These are phyloP conservation scores for Petrolisthes manimaculis DNA, from an alignment of 2,888 invertebrate genomes.

Conservation along the genomic window DNA sequence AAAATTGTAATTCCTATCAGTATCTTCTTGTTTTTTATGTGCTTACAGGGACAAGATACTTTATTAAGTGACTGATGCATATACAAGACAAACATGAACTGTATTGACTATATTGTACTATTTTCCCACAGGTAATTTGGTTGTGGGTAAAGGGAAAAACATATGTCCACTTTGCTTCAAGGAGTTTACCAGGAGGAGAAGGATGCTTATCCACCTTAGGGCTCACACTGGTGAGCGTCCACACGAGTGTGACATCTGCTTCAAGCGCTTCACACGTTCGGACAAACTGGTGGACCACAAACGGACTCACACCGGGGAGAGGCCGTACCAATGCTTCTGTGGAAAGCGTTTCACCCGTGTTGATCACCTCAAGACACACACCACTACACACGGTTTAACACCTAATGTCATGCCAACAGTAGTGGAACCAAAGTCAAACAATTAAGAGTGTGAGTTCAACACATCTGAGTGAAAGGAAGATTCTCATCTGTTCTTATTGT, in stretches of 20 bases:
- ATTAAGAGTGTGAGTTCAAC: neutral
- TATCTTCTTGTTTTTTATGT: too few species aligned
- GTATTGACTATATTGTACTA: too few species aligned
- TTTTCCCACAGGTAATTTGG: too few species aligned
- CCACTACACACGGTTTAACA: neutral
- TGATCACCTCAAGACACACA: neutral
- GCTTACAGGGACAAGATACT: too few species aligned
- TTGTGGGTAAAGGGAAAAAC: too few species aligned
- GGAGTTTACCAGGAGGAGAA: neutral
- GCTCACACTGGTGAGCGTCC: neutral
- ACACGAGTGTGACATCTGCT: neutral
- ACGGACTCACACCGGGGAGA: neutral
- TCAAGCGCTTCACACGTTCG: neutral
- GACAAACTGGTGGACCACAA: neutral
- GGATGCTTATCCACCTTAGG: neutral
- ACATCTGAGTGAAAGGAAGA: neutral
- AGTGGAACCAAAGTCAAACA: too few species aligned
- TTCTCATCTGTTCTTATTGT: constrained; percentile 16
- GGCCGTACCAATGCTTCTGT: neutral
- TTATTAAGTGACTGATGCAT: too few species aligned
- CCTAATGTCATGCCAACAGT: too few species aligned
- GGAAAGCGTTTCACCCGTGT: neutral
- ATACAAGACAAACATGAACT: too few species aligned
- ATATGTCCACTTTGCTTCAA: neutral
- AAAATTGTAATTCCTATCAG: too few species aligned